Percentiles rank a stretch among this genome's conserved stretches.
phyloP scores from a whole-genome alignment of 2,113 vertebrate genomes.

The Athene cunicularia region DNA sequence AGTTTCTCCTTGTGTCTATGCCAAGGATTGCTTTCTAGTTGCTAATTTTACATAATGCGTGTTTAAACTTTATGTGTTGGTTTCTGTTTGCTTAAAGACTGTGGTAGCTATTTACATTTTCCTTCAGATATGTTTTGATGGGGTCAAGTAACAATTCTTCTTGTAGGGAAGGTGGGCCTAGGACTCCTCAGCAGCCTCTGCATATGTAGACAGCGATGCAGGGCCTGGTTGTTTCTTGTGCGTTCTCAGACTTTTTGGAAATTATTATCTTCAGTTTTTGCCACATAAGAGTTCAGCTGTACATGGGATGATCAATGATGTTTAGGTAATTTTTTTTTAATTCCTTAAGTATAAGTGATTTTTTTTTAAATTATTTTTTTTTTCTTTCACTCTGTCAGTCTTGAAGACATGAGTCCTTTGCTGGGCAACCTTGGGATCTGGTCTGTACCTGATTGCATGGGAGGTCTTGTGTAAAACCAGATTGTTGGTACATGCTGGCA shows the following conservation, averaged over 20 bases:
- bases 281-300: background rate
- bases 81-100: background rate
- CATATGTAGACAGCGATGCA: rapidly evolving
- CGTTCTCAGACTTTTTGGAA: background rate
- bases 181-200: background rate
- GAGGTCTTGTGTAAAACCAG: background rate
- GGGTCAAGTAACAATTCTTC: background rate
- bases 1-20: background rate
- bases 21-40: background rate
- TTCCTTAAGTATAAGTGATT: rapidly evolving
- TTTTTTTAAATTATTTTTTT: too few relatives aligned
- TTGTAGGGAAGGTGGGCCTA: background rate
- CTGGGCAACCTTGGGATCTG: background rate
- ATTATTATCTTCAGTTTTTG: background rate
- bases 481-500: background rate
- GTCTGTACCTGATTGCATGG: background rate
- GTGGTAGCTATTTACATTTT: background rate
- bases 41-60: background rate
- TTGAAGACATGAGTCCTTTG: background rate
- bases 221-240: background rate
- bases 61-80: background rate
- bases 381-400: background rate
- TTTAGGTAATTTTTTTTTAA: background rate
- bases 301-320: rapidly evolving
- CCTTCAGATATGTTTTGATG: background rate